These are phyloP conservation scores for Sebastes nivosus DNA, from an alignment of 2,797 vertebrate species.

Conservation along the genomic window DNA sequence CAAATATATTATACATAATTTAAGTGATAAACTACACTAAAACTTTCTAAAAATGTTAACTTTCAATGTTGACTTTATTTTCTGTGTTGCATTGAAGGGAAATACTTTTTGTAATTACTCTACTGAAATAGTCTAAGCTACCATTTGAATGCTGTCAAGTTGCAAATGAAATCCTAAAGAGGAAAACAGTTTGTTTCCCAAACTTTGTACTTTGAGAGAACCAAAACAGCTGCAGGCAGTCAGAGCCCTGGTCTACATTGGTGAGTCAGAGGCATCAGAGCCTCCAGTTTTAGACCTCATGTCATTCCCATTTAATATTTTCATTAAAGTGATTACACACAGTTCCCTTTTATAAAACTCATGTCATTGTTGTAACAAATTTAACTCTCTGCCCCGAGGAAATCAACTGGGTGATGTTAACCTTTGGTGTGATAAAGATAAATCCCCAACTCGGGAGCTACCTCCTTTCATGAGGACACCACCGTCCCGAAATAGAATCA, in stretches of 20 bases:
- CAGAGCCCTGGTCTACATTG: slow-evolving; percentile 25
- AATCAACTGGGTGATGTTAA: slow-evolving; percentile 57
- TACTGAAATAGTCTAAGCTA: not conserved
- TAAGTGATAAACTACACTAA: not conserved
- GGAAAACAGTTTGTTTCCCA: slow-evolving; percentile 31
- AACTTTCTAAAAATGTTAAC: not conserved
- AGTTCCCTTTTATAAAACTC: slow-evolving; percentile 39
- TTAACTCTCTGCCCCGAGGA: slow-evolving; percentile 52
- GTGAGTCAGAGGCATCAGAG: slow-evolving; percentile 67
- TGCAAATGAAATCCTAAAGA: slow-evolving; percentile 15
- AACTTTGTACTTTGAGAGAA: slow-evolving; percentile 48
- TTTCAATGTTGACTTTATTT: not conserved
- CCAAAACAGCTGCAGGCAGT: slow-evolving; percentile 55
- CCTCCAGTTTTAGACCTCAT: slow-evolving; percentile 57
- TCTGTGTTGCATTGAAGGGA: not conserved
- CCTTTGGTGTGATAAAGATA: slow-evolving; percentile 67
- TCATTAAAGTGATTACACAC: slow-evolving; percentile 72
- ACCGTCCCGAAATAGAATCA: slow-evolving; percentile 35
- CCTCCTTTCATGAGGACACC: slow-evolving; percentile 36
- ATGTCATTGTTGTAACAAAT: slow-evolving; percentile 64
- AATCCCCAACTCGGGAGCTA: slow-evolving; percentile 41
- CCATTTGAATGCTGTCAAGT: not conserved
- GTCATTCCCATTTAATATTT: slow-evolving; percentile 76
- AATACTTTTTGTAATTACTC: not conserved
- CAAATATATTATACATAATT: not conserved